Evolutionary conservation across 1,140 invertebrate species (phyloP), one percentile per base, ranked within the genome.

Genomic region (Diorhabda elongata): DNA sequence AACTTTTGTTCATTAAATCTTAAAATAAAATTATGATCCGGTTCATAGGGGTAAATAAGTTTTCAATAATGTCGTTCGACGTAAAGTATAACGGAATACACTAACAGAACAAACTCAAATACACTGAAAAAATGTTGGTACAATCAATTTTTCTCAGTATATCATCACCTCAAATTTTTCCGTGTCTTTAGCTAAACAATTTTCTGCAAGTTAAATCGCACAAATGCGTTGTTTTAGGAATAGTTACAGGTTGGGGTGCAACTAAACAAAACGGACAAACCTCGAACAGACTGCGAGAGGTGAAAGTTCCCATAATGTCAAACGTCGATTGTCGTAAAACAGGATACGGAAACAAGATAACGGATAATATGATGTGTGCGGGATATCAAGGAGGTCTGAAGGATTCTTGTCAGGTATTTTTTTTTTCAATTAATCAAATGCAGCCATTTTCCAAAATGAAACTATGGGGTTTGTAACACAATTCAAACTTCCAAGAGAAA

Each of bases 331-430:
- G 91, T 77, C 85, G 84, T 5, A 83, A 86, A 58, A 88, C 86
- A 3, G 87, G 84, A 56, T 93, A 93, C 77, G 87, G 87, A 26
- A 83, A 82, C 3, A 86, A 87, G 65, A 93, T 96, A 68, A 93
- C 92, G 0, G 90, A 92, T 9, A 94, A 92, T 76, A 95, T 95
- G 92, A 69, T 96, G 44, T 96, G 93, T 77, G 93, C 93, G 5
- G 93, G 93, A 3, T 89, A 87, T 74, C 79, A 86, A 3, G 84
- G 92, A 56, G 93, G 93, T 41, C 84, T 83, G 64, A 91, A 90
- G 73, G 91, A 92, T 80, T 88, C 90, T 0, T 93, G 91, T 79
- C 90, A 91, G 80, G 87, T 87, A 69, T 63, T 61, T 64, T 26
- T 26, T 11, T 26, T 26, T 26, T 26, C 26, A 26, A 26, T 26